These are phyloP conservation scores for Mycetomoellerius zeteki DNA, from an alignment of 1,140 invertebrate genomes.

Conservation along the genomic window DNA sequence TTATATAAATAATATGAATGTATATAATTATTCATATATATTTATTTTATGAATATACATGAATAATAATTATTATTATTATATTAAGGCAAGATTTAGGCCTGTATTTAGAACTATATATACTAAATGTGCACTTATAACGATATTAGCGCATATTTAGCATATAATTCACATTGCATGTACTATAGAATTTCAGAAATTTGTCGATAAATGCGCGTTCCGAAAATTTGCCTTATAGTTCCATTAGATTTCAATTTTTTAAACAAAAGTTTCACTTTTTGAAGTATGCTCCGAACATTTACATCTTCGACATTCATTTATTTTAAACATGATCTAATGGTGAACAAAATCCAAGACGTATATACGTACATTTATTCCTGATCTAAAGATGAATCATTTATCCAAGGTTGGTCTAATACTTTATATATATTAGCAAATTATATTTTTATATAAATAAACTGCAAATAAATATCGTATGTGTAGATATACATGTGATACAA, in stretches of 20 bases:
- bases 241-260: not conserved
- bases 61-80: no score
- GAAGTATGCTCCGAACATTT: slow-evolving; percentile 34
- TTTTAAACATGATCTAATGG: slow-evolving; percentile 7
- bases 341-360: slow-evolving; percentile 4
- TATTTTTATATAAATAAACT: slow-evolving; percentile 12
- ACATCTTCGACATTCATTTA: slow-evolving; percentile 1
- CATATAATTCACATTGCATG: no score
- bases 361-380: not conserved
- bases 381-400: slow-evolving; percentile 10
- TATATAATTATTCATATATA: no score
- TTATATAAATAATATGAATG: no score
- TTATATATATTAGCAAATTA: not conserved
- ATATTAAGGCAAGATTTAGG: no score
- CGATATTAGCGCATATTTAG: no score
- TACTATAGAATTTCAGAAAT: no score
- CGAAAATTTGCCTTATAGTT: not conserved
- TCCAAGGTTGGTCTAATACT: not conserved
- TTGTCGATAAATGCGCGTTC: no score
- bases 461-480: not conserved
- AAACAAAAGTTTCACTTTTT: not conserved
- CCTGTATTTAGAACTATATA: no score
- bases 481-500: not conserved
- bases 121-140: no score
- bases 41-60: no score